These are phyloP conservation scores for Tanytarsus gracilentus DNA, from an alignment of 2,888 invertebrate species.

Conservation along the genomic window DNA sequence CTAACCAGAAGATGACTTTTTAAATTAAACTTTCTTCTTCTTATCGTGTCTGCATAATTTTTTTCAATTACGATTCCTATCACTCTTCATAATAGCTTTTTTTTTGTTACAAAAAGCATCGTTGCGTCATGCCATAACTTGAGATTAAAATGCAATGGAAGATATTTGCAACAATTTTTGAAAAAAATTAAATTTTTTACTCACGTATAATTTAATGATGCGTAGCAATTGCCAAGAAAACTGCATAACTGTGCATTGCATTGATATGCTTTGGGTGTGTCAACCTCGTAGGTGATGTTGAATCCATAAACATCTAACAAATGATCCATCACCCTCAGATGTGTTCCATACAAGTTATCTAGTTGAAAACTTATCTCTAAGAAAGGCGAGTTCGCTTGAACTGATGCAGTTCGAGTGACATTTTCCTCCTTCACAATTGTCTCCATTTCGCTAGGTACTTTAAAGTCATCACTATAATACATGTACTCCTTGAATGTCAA, in stretches of 20 bases:
- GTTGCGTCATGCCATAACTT: too few relatives aligned
- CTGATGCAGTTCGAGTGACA: slow-evolving; percentile 55
- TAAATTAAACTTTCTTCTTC: too few relatives aligned
- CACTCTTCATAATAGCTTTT: too few relatives aligned
- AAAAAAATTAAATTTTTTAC: slow-evolving; percentile 37
- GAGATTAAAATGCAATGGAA: background rate
- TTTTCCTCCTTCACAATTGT: slow-evolving; percentile 58
- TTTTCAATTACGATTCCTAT: too few relatives aligned
- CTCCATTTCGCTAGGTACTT: slow-evolving; percentile 50
- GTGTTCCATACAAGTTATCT: slow-evolving; percentile 65
- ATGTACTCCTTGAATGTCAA: slow-evolving; percentile 66
- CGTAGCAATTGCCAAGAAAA: slow-evolving; percentile 76
- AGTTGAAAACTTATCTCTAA: slow-evolving; percentile 70
- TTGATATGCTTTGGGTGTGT: slow-evolving; percentile 48
- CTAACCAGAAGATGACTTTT: too few relatives aligned
- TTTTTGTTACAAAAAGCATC: too few relatives aligned
- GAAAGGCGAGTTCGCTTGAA: slow-evolving; percentile 58
- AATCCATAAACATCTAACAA: slow-evolving; percentile 82
- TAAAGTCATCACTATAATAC: slow-evolving; percentile 61
- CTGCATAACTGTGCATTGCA: slow-evolving; percentile 77
- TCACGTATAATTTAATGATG: slow-evolving; percentile 61
- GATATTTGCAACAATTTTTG: too few relatives aligned
- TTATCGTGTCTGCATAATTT: too few relatives aligned
- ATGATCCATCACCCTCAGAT: slow-evolving; percentile 70
- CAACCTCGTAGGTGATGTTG: slow-evolving; percentile 83